Base-by-base conservation (phyloP, 2,113 vertebrate genomes). In the Podarcis cretensis region DNA sequence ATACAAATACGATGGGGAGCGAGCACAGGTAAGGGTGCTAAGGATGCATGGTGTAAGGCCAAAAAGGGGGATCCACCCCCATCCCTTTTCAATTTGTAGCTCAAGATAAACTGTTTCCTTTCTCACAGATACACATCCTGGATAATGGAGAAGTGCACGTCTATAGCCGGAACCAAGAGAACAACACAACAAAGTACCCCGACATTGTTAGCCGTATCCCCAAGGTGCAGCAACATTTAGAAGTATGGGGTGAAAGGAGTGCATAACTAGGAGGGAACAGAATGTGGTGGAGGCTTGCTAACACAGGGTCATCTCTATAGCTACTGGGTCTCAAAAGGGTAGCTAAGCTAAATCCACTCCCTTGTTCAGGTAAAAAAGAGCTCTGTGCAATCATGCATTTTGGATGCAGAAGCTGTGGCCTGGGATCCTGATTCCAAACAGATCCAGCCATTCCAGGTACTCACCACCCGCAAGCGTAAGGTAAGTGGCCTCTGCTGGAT, bases 1-100 rank as follows among this genome's bases (percentile, higher is more conserved):
- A 92, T 99, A 99, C 93, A 99, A 99, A 83, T 98, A 99, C 0
- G 98, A 99, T 1, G 98, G 98, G 6, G 98, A 99, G 94, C 95
- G 98, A 68, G 98, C 98, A 0, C 98, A 99, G 98, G 98, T 98
- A 91, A 4, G 89, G 37, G 1, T 43, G 43, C 43, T 43, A 68
- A 3, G 89, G 37, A 68, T 32, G 18, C 12, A 5, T 59, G 9
- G 48, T 8, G 13, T n/a, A 5, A 2, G 14, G 1, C 1, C 32
- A 6, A 27, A 74, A 74, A 8, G 3, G 16, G 37, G n/a, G 35
- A 3, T 35, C 2, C 48, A 54, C 9, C 13, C 76, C 23, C 35
- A 57, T 12, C 73, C 13, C 27, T 5, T 37, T 74, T 35, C 5
- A 3, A 13, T 3, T 8, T 30, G 6, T 7, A 21, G 40, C 57